Base-by-base conservation (phyloP, 2,113 vertebrate genomes). In the Triplophysa dalaica region DNA sequence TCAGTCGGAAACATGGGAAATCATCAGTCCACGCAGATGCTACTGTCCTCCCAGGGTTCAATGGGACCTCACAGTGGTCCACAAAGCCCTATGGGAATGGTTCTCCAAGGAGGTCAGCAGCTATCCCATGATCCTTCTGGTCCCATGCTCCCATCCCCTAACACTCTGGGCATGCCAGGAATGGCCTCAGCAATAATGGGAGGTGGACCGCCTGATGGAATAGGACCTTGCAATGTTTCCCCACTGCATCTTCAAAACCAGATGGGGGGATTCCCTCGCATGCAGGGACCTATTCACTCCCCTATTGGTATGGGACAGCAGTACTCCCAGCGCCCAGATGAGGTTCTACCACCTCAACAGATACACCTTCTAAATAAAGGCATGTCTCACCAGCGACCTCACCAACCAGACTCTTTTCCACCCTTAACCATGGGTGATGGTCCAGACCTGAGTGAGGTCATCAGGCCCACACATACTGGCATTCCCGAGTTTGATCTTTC, bases 401-500 rank as follows among this genome's bases (percentile, higher is more conserved):
- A 91, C 77, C 89, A 87, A 4, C 88, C 94, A 19, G 90, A 92
- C 82, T 86, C 89, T 52, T 93, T 94, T 6, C 85, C 89, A 56
- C 87, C 95, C 0, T 91, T 96, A 0, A 91, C 95, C 0, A 92
- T 98, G 87, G 94, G 92, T 0, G 96, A 98, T 68, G 91, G 92
- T 22, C 96, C 96, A 0, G 98, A 99, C 90, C 92, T 99, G 75
- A 97, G 97, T 0, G 98, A 99, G 64, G 98, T 99, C 74, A 99
- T 99, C 85, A 94, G 98, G 62, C 93, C 96, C 77, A 93, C 93
- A 1, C 95, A 96, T 66, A 95, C 95, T 0, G 98, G 98, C 8
- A 98, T 99, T 86, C 98, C 97, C 0, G 97, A 99, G 87, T 99
- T 99, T 56, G 97, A 99, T 88, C 91, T 99, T 24, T 99, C 97